Conservation (phyloP, 2,113 vertebrate species). For the Pogona vitticeps region DNA sequence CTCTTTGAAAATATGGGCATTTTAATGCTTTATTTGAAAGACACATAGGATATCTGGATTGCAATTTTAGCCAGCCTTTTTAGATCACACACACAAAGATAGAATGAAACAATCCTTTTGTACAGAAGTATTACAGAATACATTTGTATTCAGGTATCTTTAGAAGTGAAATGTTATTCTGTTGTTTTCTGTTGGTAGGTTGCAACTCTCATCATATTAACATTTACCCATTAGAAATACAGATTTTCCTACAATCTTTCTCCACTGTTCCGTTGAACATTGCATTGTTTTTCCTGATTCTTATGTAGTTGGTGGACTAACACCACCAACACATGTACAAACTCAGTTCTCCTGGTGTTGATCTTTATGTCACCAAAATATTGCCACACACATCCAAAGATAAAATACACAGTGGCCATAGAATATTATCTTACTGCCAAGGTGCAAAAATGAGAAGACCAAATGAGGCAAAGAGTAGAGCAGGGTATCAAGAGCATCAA, state of each 20-base stretch:
- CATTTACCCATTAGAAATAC: not conserved
- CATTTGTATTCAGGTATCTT: not conserved
- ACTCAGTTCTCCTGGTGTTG: not conserved
- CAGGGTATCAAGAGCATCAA: not conserved
- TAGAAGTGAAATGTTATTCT: not conserved
- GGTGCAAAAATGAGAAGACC: not conserved
- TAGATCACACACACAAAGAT: not conserved
- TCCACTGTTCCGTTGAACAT: not conserved
- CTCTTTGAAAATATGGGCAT: not conserved
- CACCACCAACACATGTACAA: too few relatives aligned
- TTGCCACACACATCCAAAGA: not conserved
- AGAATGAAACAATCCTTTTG: not conserved
- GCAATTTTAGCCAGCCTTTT: not conserved
- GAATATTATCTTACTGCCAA: not conserved
- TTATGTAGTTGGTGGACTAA: not conserved
- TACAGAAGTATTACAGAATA: not conserved
- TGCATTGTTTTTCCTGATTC: not conserved
- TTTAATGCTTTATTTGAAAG: conserved; percentile 19
- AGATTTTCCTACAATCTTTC: not conserved
- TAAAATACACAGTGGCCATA: too few relatives aligned
- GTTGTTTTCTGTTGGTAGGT: not conserved
- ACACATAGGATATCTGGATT: conserved; percentile 5
- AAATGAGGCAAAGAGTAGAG: not conserved
- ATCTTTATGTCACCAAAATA: not conserved
- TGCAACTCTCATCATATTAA: not conserved